phyloP scores from a whole-genome alignment of 2,888 invertebrate genomes.

The Embidobia sp. region DNA sequence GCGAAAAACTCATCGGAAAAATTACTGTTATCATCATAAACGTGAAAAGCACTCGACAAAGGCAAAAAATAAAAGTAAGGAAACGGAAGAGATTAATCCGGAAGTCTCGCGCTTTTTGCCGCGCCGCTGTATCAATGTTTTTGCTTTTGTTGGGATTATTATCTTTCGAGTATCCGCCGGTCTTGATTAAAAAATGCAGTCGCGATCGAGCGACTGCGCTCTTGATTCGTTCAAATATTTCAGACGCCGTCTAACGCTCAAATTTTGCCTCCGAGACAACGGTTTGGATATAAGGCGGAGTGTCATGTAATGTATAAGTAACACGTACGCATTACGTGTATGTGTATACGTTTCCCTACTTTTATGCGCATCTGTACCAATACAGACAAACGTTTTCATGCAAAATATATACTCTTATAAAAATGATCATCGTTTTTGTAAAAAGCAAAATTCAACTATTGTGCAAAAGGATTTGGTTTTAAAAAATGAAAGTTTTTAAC shows the following conservation, averaged over 20 bases:
- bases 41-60: slow-evolving; percentile 58
- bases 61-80: slow-evolving; percentile 55
- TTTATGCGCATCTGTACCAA: too few relatives aligned
- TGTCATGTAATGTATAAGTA: too few relatives aligned
- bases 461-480: too few relatives aligned
- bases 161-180: slow-evolving; percentile 46
- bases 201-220: slow-evolving; percentile 20
- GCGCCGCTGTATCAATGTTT: slow-evolving; percentile 55
- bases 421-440: too few relatives aligned
- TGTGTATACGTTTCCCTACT: too few relatives aligned
- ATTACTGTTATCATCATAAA: slow-evolving; percentile 55
- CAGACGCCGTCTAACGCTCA: slow-evolving; percentile 25
- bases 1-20: slow-evolving; percentile 58
- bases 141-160: slow-evolving; percentile 52
- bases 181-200: slow-evolving; percentile 56
- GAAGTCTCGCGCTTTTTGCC: slow-evolving; percentile 53
- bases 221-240: slow-evolving; percentile 42
- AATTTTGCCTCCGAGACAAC: too few relatives aligned
- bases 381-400: too few relatives aligned
- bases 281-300: too few relatives aligned
- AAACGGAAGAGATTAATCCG: slow-evolving; percentile 63
- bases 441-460: too few relatives aligned
- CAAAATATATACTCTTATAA: too few relatives aligned
- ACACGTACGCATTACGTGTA: too few relatives aligned
- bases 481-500: too few relatives aligned